Conservation (phyloP, 2,797 vertebrate species). For the Platyrinchus mystaceus region DNA sequence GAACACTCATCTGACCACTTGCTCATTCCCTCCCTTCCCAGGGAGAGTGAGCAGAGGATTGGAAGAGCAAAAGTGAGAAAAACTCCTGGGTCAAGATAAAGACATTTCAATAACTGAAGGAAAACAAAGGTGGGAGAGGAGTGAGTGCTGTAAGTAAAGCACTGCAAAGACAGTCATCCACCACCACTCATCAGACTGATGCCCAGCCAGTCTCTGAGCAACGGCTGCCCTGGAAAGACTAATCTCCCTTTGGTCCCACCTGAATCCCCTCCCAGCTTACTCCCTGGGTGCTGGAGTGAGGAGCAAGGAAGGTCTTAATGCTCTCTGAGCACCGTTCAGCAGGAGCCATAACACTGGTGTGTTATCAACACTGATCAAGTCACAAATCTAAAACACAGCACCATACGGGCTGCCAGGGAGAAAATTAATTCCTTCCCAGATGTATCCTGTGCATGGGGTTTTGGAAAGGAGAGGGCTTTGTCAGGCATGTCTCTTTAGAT, state of each 20-base stretch:
- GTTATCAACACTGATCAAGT: background rate
- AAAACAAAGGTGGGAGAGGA: background rate
- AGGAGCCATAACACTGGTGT: background rate
- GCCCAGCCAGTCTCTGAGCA: background rate
- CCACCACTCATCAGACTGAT: background rate
- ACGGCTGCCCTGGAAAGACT: background rate
- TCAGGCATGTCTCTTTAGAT: background rate
- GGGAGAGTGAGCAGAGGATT: background rate
- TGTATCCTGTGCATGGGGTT: fast-evolving
- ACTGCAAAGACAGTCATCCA: background rate
- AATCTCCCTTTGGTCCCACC: background rate
- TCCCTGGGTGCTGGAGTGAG: background rate
- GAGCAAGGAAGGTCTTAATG: background rate
- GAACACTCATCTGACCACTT: background rate
- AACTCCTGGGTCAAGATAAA: background rate
- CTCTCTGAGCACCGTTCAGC: background rate
- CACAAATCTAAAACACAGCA: background rate
- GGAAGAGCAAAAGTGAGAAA: background rate
- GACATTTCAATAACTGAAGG: background rate
- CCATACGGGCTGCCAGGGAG: fast-evolving
- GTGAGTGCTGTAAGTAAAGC: background rate
- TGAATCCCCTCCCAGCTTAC: background rate
- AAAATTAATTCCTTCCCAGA: background rate
- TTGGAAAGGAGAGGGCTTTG: background rate
- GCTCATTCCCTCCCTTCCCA: background rate